Evolutionary conservation across 2,888 invertebrate genomes (phyloP), one percentile per base, ranked within the genome.

Genomic region (Leucophora obtusa): DNA sequence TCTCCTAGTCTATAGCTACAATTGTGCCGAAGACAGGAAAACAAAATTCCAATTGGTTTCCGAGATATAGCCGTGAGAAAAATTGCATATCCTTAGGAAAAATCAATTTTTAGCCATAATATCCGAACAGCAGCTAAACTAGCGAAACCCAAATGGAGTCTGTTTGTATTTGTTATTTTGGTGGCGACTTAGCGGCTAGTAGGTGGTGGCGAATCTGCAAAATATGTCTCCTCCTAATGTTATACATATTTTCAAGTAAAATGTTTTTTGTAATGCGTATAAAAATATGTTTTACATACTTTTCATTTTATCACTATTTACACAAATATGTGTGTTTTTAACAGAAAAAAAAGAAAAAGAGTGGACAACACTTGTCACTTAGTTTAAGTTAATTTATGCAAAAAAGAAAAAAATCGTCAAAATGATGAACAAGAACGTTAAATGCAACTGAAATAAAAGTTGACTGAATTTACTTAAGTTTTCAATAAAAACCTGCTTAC

Each of bases 341-440:
- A 28, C n/a, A 47, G 14, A 43, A 43, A 43, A 4, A 43, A 43
- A 43, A 4, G 14, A 35, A 35, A 35, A 35, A 10, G 38, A 47
- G n/a, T 47, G 35, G 63, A 56, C 15, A 33, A 50, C 50, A 65
- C 56, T 72, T 63, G 56, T 47, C 62, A 72, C 50, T 75, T 50
- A 62, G 35, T 68, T 65, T 62, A 62, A 63, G 68, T 69, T 63
- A 63, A 69, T 75, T 69, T 69, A 75, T 63, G 62, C 69, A 75
- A 58, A 35, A 69, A 62, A 65, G 59, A 33, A 43, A 60, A 62
- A 9, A 21, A n/a, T 43, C 47, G 21, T 47, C 54, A 43, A 54
- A 51, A 43, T 53, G 53, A 58, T 21, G 24, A 43, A 15, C 21
- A 54, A 51, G n/a, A 54, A 54, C 60, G 17, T 53, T 54, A 21